Evolutionary conservation across 35 echinoderm and acorn worm species (phyloP).

Genomic region (Chiridota heheva): DNA sequence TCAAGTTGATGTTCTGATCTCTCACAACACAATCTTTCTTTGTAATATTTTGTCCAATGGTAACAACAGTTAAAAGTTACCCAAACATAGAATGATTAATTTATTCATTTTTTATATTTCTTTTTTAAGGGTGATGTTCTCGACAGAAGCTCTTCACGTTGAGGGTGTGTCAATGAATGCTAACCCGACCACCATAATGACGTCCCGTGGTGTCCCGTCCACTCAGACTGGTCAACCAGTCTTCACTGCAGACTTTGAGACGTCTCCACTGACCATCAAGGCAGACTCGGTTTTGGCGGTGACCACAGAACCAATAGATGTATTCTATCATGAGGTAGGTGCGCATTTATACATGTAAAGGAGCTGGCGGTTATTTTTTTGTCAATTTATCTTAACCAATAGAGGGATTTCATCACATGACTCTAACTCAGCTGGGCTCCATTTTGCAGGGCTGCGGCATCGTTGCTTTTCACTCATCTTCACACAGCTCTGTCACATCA

Average conservation of each 20-base stretch:
- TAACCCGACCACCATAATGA: constrained; percentile 67
- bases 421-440: too few species aligned
- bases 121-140: constrained; percentile 63
- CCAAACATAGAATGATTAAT: too few species aligned
- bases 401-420: too few species aligned
- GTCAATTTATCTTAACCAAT: background rate
- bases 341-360: background rate
- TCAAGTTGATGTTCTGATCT: too few species aligned
- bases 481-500: too few species aligned
- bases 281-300: constrained; percentile 82
- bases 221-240: constrained; percentile 61
- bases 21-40: background rate
- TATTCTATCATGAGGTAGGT: constrained; percentile 88
- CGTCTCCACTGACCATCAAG: constrained; percentile 60
- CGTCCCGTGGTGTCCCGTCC: constrained; percentile 60
- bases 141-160: constrained; percentile 69
- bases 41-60: background rate
- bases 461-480: too few species aligned
- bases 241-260: constrained; percentile 87
- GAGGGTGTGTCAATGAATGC: constrained; percentile 56
- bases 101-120: background rate
- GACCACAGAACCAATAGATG: constrained; percentile 83
- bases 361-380: too few species aligned
- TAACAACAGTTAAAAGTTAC: background rate
- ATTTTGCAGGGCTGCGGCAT: too few species aligned